Base-by-base conservation (phyloP, 1,140 invertebrate species). In the Zelostemma sp. region DNA sequence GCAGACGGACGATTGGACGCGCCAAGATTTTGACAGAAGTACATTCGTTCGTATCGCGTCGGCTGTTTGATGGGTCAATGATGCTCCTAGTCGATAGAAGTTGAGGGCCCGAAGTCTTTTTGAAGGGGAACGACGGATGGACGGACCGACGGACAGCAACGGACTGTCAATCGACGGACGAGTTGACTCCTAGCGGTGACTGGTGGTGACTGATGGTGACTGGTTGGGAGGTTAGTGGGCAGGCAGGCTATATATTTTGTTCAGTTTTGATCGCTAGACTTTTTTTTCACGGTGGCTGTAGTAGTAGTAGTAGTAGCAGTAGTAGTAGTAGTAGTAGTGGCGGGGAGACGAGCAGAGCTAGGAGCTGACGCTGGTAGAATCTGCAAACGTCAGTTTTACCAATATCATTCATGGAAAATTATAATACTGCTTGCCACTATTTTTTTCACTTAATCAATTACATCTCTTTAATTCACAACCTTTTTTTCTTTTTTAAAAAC, bases 301-400 rank as follows among this genome's bases (percentile, higher is more conserved):
- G 72, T 64, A 72, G 75, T 64, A 80, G 76, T 60, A 81, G 81
- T 64, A 83, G 82, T 77, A 81, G 83, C 83, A 84, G 84, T 85
- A 84, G 80, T 35, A n/a, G 33, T n/a, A 9, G 33, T 76, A 81
- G 83, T 84, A 84, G 84, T 85, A 84, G 80, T 85, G 80, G 78
- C 82, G 80, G 82, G 82, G 83, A 85, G 84, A 83, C 78, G 82
- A 85, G 82, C 77, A 84, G 82, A 85, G 76, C 81, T 85, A 85
- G 74, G 80, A 85, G 77, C 80, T 84, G 82, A 85, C 80, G 81
- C 77, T 84, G 80, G 80, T 82, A 82, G 79, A 84, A 85, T 85
- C 84, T 85, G 84, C 78, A 85, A 85, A 83, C 80, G 82, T 84
- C 82, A 85, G 82, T 82, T 83, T 82, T 83, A 85, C 78, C 74